These are phyloP conservation scores for Acrocera orbiculus DNA, from an alignment of 2,888 invertebrate genomes.

Conservation along the genomic window DNA sequence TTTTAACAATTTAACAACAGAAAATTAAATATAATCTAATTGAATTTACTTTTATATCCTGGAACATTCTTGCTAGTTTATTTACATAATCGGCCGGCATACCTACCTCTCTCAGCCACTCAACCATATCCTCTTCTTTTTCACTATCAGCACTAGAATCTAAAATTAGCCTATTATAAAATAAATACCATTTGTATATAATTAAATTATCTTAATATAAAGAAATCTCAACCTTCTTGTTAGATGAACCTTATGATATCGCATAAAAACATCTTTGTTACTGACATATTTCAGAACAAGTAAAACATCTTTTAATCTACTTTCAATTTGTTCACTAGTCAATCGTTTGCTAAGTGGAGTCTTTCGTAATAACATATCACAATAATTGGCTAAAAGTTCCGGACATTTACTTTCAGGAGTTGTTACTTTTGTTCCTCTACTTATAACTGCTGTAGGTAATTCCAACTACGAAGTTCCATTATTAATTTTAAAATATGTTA, in stretches of 20 bases:
- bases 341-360: constrained; percentile 91
- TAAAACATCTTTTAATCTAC: constrained; percentile 78
- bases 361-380: constrained; percentile 95
- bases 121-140: constrained; percentile 98
- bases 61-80: constrained; percentile 94
- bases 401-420: constrained; percentile 96
- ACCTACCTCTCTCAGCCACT: constrained; percentile 92
- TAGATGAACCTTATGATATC: constrained; percentile 96
- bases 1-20: too few relatives aligned
- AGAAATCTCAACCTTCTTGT: constrained; percentile 44
- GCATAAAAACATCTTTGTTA: constrained; percentile 99
- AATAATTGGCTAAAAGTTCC: constrained; percentile 95
- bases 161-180: constrained; percentile 54
- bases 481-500: background rate
- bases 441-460: constrained; percentile 41
- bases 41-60: constrained; percentile 79
- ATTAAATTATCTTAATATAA: too few relatives aligned
- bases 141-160: constrained; percentile 98
- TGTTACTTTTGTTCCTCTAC: constrained; percentile 45
- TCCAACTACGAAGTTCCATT: constrained; percentile 30
- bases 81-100: constrained; percentile 99
- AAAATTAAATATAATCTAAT: background rate
- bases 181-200: constrained; percentile 1
- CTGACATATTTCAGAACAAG: constrained; percentile 96
- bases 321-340: constrained; percentile 93